Conservation (phyloP, 92 coral and sea anemone genomes). For the Umimayanthus kanabou region DNA sequence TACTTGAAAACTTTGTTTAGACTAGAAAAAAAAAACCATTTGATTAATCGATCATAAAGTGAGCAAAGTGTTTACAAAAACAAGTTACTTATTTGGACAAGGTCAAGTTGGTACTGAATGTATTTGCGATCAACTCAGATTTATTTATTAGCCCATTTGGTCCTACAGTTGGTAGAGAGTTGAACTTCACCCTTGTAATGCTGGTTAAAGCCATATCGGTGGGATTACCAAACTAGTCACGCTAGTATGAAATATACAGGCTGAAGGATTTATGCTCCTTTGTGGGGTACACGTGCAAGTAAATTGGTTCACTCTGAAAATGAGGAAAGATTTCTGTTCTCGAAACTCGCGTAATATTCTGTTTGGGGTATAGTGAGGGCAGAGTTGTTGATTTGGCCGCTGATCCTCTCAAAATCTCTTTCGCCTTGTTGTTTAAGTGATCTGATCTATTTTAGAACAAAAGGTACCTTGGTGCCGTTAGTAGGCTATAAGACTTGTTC, state of each 20-base stretch:
- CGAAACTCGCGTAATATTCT: too few species aligned
- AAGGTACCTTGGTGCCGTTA: too few species aligned
- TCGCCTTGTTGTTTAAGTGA: background rate
- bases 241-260: background rate
- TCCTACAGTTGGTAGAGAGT: background rate
- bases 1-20: background rate
- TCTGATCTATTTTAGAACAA: background rate
- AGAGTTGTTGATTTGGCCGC: background rate
- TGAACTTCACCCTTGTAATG: background rate
- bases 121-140: background rate
- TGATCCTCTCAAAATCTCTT: too few species aligned
- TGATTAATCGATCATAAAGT: too few species aligned
- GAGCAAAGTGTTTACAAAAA: background rate
- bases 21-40: background rate
- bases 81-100: background rate
- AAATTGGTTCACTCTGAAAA: background rate
- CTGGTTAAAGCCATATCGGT: background rate
- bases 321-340: background rate
- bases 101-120: background rate
- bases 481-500: too few species aligned
- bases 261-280: background rate
- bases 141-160: conserved; percentile 9
- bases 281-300: background rate
- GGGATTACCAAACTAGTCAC: too few species aligned
- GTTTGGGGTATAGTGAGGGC: background rate